A percentile compares a stretch with the other conserved stretches of the same genome.
Evolutionary conservation across 2,797 vertebrate species (phyloP).

Genomic region (Helarctos malayanus): DNA sequence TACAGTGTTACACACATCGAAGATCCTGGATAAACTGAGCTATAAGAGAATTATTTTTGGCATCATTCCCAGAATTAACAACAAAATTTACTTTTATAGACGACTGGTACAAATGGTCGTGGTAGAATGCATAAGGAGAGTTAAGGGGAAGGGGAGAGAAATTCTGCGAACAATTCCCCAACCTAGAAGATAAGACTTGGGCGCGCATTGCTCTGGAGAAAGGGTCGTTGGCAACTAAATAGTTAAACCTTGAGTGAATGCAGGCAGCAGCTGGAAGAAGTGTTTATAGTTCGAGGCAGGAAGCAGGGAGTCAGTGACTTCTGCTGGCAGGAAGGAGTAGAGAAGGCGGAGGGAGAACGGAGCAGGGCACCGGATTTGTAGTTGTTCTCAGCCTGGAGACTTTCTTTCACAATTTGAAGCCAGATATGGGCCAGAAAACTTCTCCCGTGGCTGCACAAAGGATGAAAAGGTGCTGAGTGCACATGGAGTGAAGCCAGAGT

Average conservation of each 20-base stretch:
- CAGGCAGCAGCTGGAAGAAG: constrained; percentile 63
- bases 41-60: neutral
- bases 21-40: constrained; percentile 43
- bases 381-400: constrained; percentile 59
- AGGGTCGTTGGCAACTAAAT: constrained; percentile 31
- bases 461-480: constrained; percentile 44
- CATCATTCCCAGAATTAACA: constrained; percentile 51
- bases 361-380: neutral
- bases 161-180: neutral
- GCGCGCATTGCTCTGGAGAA: neutral
- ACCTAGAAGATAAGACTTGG: neutral
- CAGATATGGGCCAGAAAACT: constrained; percentile 60
- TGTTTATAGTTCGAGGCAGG: constrained; percentile 69
- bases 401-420: constrained; percentile 50
- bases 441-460: constrained; percentile 39
- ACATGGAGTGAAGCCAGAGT: neutral
- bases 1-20: neutral
- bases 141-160: neutral
- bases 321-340: constrained; percentile 59
- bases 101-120: neutral
- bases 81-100: neutral
- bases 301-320: constrained; percentile 73
- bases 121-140: neutral
- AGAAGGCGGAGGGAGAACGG: neutral
- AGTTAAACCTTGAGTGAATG: constrained; percentile 66